Conservation (phyloP, 2,888 invertebrate genomes). For the Lymantria monacha region DNA sequence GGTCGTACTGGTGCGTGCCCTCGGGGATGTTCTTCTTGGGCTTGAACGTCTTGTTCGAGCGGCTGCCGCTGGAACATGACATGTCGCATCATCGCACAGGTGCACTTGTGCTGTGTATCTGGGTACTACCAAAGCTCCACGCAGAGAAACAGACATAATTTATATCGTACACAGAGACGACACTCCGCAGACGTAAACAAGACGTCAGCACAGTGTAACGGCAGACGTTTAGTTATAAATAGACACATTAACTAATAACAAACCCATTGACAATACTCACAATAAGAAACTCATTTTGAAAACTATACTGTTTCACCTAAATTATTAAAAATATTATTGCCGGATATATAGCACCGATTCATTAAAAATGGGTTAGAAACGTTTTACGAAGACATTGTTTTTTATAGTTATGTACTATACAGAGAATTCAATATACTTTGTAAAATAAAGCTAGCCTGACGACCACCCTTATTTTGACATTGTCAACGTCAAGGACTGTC, state of each 20-base stretch:
- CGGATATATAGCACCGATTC: constrained; percentile 55
- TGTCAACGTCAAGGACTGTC: too few species aligned
- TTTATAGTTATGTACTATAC: too few species aligned
- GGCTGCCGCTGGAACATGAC: constrained; percentile 86
- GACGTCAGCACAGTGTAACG: constrained; percentile 50
- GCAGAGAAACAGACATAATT: constrained; percentile 11
- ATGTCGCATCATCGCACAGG: not conserved
- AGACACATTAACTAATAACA: constrained; percentile 39
- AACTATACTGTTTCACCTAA: constrained; percentile 29
- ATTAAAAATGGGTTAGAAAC: constrained; percentile 51
- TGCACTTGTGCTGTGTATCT: not conserved
- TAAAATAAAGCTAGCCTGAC: too few species aligned
- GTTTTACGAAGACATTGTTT: too few species aligned
- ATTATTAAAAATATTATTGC: constrained; percentile 35
- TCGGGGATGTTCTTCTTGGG: constrained; percentile 99
- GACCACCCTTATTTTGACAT: too few species aligned
- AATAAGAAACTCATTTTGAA: constrained; percentile 84
- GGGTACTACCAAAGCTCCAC: not conserved
- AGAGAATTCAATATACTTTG: too few species aligned
- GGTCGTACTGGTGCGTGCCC: constrained; percentile 98
- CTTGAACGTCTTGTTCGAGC: constrained; percentile 98
- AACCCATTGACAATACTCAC: constrained; percentile 70
- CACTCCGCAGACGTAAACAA: constrained; percentile 59
- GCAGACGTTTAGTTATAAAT: constrained; percentile 62
- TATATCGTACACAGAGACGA: constrained; percentile 31